Base-by-base conservation (phyloP, 2,113 vertebrate genomes). In the Callithrix jacchus region DNA sequence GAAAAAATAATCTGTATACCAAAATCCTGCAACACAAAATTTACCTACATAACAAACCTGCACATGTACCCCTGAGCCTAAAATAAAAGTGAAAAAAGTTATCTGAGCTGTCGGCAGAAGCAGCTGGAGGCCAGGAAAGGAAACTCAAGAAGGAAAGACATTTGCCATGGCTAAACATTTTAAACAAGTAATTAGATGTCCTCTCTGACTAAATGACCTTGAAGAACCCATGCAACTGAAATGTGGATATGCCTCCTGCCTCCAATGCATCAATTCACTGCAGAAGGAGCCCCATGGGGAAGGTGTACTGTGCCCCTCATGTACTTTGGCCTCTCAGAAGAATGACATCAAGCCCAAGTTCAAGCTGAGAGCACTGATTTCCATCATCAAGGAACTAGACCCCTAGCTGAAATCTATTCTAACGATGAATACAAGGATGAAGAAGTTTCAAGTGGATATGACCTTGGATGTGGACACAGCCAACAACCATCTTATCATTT, bases 381-480 rank as follows among this genome's bases (percentile, higher is more conserved):
- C 47, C 45, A 47, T 17, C 18, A 37, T 87, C 23, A 76, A 80
- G 74, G n/a, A 20, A 1, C 2, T 91, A 3, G 35, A 88, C 37
- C 87, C 87, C 5, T 8, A 17, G 2, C 35, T 93, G 37, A n/a
- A 16, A 12, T 5, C 11, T 1, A 0, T 21, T 5, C 77, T 95
- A 1, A 32, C 8, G 14, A 23, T 87, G 87, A 68, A 88, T 40
- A 64, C 83, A 2, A 82, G 45, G 27, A 5, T 84, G 7, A 37
- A 2, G 9, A 42, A 32, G n/a, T 84, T 87, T 83, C 93, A 68
- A 80, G 91, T 85, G 54, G 54, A 76, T 2, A 7, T 91, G 84
- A 93, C 64, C 35, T 74, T 95, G 37, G 83, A 95, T 17, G 23
- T n/a, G 7, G 87, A 93, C 56, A 64, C 64, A 13, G 91, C 91